These are phyloP conservation scores for Lophotriccus pileatus DNA, from an alignment of 2,797 vertebrate genomes.

Conservation along the genomic window DNA sequence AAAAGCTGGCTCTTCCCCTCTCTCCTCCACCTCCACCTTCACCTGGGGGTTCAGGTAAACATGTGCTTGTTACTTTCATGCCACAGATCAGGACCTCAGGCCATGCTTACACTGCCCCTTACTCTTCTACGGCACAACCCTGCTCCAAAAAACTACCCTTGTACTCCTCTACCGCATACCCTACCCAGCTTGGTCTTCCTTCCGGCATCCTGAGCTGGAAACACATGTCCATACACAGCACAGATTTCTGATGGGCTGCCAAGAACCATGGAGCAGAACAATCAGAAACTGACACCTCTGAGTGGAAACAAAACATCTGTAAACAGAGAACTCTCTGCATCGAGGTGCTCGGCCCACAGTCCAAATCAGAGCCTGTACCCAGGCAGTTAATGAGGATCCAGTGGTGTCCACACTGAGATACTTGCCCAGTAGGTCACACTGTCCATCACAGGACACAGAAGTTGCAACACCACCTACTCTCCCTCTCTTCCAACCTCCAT, in stretches of 20 bases:
- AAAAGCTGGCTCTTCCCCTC: neutral
- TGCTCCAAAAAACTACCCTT: neutral
- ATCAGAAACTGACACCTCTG: neutral
- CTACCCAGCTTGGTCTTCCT: neutral
- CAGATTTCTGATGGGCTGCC: neutral
- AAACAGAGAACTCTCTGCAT: neutral
- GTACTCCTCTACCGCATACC: neutral
- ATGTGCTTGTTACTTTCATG: neutral
- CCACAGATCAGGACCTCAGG: neutral
- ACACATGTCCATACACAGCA: neutral
- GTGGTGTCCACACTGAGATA: accelerated
- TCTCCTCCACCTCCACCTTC: neutral
- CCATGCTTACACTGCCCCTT: neutral
- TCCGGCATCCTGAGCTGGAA: neutral
- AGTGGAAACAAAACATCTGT: neutral
- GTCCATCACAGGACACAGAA: neutral
- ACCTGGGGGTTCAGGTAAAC: neutral
- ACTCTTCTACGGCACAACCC: accelerated
- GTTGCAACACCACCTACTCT: neutral
- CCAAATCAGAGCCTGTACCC: neutral
- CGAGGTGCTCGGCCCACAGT: neutral
- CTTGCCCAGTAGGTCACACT: neutral
- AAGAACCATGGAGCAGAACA: neutral
- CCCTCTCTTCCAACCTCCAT: neutral
- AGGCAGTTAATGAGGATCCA: neutral